Base-by-base conservation (phyloP, 2,113 vertebrate genomes). In the Recurvirostra avosetta region DNA sequence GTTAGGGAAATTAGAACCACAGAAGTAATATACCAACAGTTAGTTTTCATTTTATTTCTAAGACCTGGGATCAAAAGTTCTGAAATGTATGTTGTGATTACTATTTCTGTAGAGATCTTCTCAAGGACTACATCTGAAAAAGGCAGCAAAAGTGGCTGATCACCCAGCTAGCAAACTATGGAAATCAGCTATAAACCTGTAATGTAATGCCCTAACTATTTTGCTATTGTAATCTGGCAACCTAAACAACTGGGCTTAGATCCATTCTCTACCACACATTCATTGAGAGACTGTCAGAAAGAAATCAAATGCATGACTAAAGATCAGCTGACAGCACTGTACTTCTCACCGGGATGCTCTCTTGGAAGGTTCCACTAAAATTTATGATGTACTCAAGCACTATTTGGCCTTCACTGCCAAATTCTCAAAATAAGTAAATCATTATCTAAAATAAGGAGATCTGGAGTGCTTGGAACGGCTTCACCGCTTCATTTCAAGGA, bases 401-500 rank as follows among this genome's bases (percentile, higher is more conserved):
- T 83, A 25, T 72, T 88, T 76, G 32, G 38, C 12, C 30, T 72
- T 91, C 27, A 38, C 10, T 73, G 74, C 53, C 74, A 86, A 86
- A 85, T 79, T 90, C 40, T 83, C 58, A 83, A 94, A 90, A 83
- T 41, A 80, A 68, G 36, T 68, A 25, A 73, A 88, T 70, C 32
- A n/a, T 77, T 88, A 76, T 50, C 47, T 68, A 62, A 70, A 40
- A 72, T 45, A 82, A 68, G 27, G 61, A 85, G n/a, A 40, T 52
- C 30, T 88, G 30, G 27, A 89, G 65, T 47, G 12, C 43, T 87
- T 66, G 49, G 47, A 91, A n/a, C 2, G 4, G 13, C 22, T 91
- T n/a, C 30, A 61, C 19, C 45, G 36, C 21, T 87, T 89, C 67
- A 41, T 63, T 34, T 82, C 40, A 73, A 79, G 40, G 49, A 91